phyloP scores from a whole-genome alignment of 2,113 vertebrate species.

The Globicephala melas region DNA sequence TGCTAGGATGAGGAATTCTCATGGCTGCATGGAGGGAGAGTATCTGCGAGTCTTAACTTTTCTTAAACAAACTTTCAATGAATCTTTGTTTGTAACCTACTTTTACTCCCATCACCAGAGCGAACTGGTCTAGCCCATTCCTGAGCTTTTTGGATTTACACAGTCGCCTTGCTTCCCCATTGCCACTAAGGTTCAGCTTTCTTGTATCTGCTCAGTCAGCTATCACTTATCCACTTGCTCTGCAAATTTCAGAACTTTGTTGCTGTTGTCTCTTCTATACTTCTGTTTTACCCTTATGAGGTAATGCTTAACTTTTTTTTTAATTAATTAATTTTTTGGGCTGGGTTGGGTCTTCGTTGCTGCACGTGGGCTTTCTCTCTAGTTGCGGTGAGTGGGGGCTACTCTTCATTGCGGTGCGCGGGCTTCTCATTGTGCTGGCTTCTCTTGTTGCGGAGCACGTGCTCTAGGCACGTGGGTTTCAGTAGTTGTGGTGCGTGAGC shows the following conservation, averaged over 20 bases:
- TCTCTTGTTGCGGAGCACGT: too few relatives aligned
- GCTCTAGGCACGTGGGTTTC: too few relatives aligned
- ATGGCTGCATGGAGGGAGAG: neutral
- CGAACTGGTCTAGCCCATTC: neutral
- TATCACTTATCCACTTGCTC: neutral
- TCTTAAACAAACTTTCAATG: neutral
- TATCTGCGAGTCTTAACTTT: neutral
- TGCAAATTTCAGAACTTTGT: neutral
- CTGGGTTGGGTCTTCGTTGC: too few relatives aligned
- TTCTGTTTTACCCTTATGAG: neutral
- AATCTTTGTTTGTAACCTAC: neutral
- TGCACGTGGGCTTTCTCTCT: too few relatives aligned
- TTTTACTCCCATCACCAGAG: neutral
- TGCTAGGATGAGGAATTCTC: neutral
- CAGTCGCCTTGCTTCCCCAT: neutral
- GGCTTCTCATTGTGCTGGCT: too few relatives aligned
- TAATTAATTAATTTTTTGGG: too few relatives aligned
- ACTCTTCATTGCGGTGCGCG: too few relatives aligned
- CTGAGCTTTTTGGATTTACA: neutral
- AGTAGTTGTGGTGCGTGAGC: accelerated
- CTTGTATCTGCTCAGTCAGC: neutral
- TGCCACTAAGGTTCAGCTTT: neutral
- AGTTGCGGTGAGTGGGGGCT: too few relatives aligned
- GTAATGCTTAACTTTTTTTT: neutral
- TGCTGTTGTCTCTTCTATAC: neutral